Evolutionary conservation across 2,797 vertebrate genomes (phyloP).

Genomic region (Onychomys leucogaster): DNA sequence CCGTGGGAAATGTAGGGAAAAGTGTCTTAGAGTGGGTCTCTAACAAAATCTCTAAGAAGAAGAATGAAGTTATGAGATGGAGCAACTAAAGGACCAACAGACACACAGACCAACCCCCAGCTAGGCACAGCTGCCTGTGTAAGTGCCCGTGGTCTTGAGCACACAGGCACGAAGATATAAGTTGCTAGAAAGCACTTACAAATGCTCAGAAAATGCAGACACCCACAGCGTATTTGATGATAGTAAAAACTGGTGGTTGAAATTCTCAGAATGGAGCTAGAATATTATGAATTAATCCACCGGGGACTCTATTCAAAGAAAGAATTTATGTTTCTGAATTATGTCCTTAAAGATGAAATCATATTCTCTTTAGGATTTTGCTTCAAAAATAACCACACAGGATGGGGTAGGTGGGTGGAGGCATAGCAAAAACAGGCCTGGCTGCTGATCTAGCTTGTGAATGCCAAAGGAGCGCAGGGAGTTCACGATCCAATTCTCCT

Average conservation of each 20-base stretch:
- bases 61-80: neutral
- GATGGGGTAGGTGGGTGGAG: neutral
- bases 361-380: neutral
- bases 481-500: neutral
- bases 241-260: neutral
- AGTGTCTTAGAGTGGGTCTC: neutral
- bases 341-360: neutral
- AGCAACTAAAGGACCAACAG: neutral
- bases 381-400: neutral
- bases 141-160: accelerated
- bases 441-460: accelerated
- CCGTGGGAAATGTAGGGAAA: neutral
- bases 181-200: neutral
- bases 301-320: neutral
- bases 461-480: accelerated
- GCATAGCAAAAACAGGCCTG: accelerated
- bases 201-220: neutral
- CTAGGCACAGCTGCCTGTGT: accelerated
- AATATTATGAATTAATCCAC: neutral
- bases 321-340: neutral
- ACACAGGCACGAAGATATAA: accelerated
- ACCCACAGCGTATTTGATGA: accelerated
- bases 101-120: accelerated
- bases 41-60: neutral
- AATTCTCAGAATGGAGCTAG: neutral